Conservation (phyloP, 2,797 vertebrate species). For the Hirundo rustica region DNA sequence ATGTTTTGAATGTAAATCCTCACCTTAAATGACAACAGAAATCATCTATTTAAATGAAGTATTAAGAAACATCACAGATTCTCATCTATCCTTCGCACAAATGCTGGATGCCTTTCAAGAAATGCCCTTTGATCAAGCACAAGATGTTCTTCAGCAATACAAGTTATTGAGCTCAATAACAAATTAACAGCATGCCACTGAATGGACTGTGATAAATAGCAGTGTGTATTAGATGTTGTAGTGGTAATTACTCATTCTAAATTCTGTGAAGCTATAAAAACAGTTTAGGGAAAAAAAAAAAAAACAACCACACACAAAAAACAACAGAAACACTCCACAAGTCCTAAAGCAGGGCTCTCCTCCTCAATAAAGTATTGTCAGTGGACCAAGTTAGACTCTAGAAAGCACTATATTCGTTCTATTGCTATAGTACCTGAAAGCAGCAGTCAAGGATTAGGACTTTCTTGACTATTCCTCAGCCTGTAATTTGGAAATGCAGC, state of each 20-base stretch:
- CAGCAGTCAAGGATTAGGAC: not conserved
- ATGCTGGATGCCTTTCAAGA: constrained; percentile 32
- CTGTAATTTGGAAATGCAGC: not conserved
- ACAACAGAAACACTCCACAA: not conserved
- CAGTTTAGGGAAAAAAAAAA: not conserved
- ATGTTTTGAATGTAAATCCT: not conserved
- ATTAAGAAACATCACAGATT: not conserved
- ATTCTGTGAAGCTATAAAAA: not conserved
- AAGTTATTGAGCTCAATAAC: not conserved
- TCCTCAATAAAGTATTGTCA: not conserved
- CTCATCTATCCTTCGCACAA: constrained; percentile 17
- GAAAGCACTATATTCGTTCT: not conserved
- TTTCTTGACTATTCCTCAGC: not conserved
- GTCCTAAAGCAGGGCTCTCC: not conserved
- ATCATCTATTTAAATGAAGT: not conserved
- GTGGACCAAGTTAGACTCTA: not conserved
- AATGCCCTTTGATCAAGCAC: constrained; percentile 29
- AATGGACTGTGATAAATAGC: constrained; percentile 24
- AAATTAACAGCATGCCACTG: constrained; percentile 7
- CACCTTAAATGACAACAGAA: not conserved
- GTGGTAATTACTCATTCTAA: constrained; percentile 19
- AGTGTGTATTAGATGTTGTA: not conserved
- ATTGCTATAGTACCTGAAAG: not conserved
- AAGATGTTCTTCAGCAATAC: constrained; percentile 11
- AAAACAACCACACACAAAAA: too few relatives aligned